phyloP scores from a whole-genome alignment of 1,140 invertebrate species.

The Venturia canescens region DNA sequence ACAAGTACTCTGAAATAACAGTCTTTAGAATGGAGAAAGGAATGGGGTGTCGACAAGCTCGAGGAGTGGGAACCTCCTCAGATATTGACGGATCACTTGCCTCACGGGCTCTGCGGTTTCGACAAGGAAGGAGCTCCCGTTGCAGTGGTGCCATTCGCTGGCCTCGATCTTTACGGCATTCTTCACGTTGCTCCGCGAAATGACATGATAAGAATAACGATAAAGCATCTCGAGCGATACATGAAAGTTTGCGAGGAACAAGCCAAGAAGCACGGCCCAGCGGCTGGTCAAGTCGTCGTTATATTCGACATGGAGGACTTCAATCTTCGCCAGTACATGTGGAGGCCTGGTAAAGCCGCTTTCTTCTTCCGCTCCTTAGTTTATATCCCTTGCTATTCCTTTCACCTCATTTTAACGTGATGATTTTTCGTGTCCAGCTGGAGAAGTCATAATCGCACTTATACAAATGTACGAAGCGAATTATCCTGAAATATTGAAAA shows the following conservation, averaged over 20 bases:
- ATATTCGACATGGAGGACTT: slow-evolving; percentile 93
- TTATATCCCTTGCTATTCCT: too few species aligned
- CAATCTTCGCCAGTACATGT: slow-evolving; percentile 88
- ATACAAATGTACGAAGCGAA: slow-evolving; percentile 92
- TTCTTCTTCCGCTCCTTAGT: slow-evolving; percentile 26
- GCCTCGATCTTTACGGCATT: slow-evolving; percentile 87
- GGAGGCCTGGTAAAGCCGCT: slow-evolving; percentile 84
- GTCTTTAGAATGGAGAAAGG: slow-evolving; percentile 87
- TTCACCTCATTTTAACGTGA: slow-evolving; percentile 30
- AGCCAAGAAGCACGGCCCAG: slow-evolving; percentile 79
- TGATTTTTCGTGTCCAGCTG: slow-evolving; percentile 77
- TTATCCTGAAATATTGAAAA: slow-evolving; percentile 92
- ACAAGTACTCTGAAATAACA: slow-evolving; percentile 69
- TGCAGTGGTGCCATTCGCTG: slow-evolving; percentile 73
- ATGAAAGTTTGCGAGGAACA: slow-evolving; percentile 80
- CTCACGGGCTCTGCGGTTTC: slow-evolving; percentile 85
- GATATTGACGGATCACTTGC: slow-evolving; percentile 84
- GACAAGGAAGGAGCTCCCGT: slow-evolving; percentile 93
- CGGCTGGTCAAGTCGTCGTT: slow-evolving; percentile 82
- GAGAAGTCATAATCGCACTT: slow-evolving; percentile 88
- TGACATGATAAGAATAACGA: slow-evolving; percentile 84
- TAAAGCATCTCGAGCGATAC: slow-evolving; percentile 81
- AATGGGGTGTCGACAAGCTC: slow-evolving; percentile 86
- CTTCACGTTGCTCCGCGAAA: slow-evolving; percentile 85
- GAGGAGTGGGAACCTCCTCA: slow-evolving; percentile 84